A percentile compares a stretch with the other conserved stretches of the same genome.
Conservation (phyloP, 2,113 vertebrate genomes). For the Fukomys damarensis region DNA sequence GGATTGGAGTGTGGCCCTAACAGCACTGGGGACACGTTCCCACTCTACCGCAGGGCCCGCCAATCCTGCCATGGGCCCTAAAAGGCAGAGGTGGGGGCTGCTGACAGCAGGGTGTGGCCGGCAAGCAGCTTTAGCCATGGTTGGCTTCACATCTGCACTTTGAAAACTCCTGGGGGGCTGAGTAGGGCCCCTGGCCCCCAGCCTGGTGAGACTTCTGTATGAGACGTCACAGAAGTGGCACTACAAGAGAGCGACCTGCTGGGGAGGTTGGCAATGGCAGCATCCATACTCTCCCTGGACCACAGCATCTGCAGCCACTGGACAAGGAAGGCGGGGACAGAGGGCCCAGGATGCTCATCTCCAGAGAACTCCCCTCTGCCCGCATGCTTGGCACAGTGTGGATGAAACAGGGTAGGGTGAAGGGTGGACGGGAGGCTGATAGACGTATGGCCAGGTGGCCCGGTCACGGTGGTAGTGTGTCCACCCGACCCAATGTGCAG, state of each 20-base stretch:
- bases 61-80: not conserved
- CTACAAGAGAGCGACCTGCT: not conserved
- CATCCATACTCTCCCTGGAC: not conserved
- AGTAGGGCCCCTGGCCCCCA: not conserved
- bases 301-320: not conserved
- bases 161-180: not conserved
- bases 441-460: not conserved
- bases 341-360: not conserved
- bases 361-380: not conserved
- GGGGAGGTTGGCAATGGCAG: not conserved
- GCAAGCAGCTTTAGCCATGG: no score
- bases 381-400: not conserved
- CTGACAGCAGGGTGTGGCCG: not conserved
- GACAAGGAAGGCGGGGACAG: no score
- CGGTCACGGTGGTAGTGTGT: not conserved
- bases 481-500: not conserved
- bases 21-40: no score
- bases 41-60: not conserved
- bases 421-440: not conserved
- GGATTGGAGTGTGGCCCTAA: not conserved
- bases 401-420: no score
- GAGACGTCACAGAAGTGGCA: not conserved
- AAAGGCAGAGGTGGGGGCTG: not conserved
- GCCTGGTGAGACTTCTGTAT: not conserved
- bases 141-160: no score